These are phyloP conservation scores for Ondatra zibethicus DNA, from an alignment of 2,113 vertebrate species.

Conservation along the genomic window DNA sequence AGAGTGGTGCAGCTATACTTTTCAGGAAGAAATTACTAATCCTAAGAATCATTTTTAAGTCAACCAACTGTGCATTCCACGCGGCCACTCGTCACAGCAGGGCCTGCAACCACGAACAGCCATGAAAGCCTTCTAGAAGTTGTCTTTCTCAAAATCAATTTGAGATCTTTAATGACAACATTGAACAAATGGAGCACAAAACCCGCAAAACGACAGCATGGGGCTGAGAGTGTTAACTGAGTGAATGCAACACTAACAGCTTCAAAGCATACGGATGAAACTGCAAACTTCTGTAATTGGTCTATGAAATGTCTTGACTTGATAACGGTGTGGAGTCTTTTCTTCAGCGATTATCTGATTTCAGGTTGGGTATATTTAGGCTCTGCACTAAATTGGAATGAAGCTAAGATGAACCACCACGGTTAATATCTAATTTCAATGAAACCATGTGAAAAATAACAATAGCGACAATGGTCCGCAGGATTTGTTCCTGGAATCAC, in stretches of 20 bases:
- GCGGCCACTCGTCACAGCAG: neutral
- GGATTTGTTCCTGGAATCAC: neutral
- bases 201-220: neutral
- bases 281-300: neutral
- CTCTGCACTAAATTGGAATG: neutral
- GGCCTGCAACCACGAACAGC: neutral
- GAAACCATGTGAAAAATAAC: neutral
- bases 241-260: neutral
- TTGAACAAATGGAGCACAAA: neutral
- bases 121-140: neutral
- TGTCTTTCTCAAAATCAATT: neutral
- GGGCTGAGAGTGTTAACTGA: neutral
- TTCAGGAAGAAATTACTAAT: neutral
- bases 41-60: neutral
- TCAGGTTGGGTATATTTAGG: neutral
- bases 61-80: neutral
- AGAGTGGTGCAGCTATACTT: neutral
- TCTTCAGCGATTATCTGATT: neutral
- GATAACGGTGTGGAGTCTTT: neutral
- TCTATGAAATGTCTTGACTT: neutral
- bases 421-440: neutral
- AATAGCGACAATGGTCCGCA: neutral
- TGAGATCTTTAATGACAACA: constrained; percentile 1
- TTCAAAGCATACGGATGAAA: neutral
- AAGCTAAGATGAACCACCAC: neutral